phyloP scores from a whole-genome alignment of 2,113 vertebrate species.

The Ardeotis arabs region DNA sequence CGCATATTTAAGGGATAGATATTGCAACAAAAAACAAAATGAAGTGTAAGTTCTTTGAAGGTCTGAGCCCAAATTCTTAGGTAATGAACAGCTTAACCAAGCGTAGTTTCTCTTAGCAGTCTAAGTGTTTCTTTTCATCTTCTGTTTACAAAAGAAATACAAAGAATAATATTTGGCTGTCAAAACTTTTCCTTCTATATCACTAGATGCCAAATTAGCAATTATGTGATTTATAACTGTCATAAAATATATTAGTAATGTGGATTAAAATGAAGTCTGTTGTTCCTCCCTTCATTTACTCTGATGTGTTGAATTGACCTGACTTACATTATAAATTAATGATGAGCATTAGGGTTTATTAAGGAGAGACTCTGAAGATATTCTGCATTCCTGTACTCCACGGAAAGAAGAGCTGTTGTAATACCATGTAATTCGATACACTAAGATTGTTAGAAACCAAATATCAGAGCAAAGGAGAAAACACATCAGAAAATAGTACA shows the following conservation, averaged over 20 bases:
- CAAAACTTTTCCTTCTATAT: background rate
- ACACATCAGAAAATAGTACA: background rate
- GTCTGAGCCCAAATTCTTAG: background rate
- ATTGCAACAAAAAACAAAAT: background rate
- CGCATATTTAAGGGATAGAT: background rate
- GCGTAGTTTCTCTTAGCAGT: background rate
- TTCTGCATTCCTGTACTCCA: background rate
- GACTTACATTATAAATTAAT: background rate
- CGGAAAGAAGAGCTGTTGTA: background rate
- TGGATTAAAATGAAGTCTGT: background rate
- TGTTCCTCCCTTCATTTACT: background rate
- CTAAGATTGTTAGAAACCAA: background rate
- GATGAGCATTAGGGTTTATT: background rate
- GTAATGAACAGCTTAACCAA: background rate
- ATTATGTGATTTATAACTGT: background rate
- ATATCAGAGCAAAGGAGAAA: background rate
- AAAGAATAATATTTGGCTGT: background rate
- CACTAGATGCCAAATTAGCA: background rate
- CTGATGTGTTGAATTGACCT: background rate
- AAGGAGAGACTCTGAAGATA: background rate
- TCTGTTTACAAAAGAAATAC: background rate
- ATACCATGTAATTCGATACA: background rate
- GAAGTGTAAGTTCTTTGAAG: background rate
- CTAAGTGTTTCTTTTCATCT: background rate
- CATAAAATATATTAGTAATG: background rate